Percentiles rank a stretch among this genome's conserved stretches.
phyloP scores from a whole-genome alignment of 2,113 vertebrate species.

The Toxotes chatareus region DNA sequence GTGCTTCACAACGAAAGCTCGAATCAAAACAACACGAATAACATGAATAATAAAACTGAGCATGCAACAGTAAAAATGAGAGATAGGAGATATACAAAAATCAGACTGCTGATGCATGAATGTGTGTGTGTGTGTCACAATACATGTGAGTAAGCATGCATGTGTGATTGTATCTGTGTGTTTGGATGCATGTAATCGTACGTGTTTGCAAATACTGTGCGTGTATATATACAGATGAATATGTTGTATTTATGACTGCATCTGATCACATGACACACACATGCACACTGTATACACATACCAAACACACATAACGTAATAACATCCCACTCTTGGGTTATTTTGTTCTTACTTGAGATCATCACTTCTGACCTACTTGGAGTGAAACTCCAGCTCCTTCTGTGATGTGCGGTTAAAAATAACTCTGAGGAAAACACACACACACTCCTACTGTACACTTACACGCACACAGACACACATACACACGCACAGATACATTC shows the following conservation, averaged over 20 bases:
- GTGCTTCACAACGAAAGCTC: no score
- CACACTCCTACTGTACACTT: conserved; percentile 28
- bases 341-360: conserved; percentile 55
- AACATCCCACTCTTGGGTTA: not conserved
- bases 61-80: no score
- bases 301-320: not conserved
- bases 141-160: no score
- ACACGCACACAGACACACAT: conserved; percentile 6
- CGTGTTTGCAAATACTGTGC: no score
- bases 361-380: conserved; percentile 78
- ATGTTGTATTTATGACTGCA: not conserved
- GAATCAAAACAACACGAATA: no score
- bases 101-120: no score
- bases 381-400: conserved; percentile 65
- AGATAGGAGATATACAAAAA: no score
- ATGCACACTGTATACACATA: not conserved
- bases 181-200: not conserved
- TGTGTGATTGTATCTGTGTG: not conserved
- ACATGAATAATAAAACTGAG: no score
- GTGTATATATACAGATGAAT: no score
- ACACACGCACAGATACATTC: not conserved
- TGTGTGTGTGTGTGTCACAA: no score
- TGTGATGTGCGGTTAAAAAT: conserved; percentile 71
- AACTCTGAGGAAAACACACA: conserved; percentile 47
- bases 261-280: not conserved